phyloP scores from a whole-genome alignment of 37 sponge, comb jelly and placozoan species.

The Ephydatia muelleri region DNA sequence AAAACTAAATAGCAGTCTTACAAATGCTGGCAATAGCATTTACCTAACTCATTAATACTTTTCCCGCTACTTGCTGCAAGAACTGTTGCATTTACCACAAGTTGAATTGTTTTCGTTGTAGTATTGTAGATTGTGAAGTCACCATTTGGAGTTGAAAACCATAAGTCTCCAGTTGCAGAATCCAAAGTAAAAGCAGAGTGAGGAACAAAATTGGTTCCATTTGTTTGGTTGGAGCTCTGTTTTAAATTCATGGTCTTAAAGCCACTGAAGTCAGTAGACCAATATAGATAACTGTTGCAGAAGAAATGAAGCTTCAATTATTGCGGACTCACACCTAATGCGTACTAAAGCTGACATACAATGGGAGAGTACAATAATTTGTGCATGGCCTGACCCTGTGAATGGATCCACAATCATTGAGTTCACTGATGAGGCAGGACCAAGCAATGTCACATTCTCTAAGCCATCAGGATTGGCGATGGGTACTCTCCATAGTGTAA shows the following conservation, averaged over 20 bases:
- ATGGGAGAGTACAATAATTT: too few relatives aligned
- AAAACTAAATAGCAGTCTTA: too few relatives aligned
- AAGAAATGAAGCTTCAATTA: too few relatives aligned
- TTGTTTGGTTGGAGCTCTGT: background rate
- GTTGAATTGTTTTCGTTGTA: background rate
- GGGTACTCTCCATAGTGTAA: background rate
- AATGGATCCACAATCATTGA: slow-evolving; percentile 32
- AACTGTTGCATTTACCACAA: slow-evolving; percentile 7
- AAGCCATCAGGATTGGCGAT: background rate
- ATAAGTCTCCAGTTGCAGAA: slow-evolving; percentile 33
- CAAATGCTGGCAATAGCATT: too few relatives aligned
- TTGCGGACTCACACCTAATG: too few relatives aligned
- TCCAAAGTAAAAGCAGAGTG: slow-evolving; percentile 30
- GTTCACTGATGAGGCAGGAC: background rate
- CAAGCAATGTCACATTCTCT: background rate
- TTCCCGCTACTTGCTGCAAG: too few relatives aligned
- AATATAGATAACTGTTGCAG: slow-evolving; percentile 30
- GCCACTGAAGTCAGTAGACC: slow-evolving; percentile 10
- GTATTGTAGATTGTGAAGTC: slow-evolving; percentile 34
- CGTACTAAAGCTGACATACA: too few relatives aligned
- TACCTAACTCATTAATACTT: too few relatives aligned
- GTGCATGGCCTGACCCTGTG: slow-evolving; percentile 16
- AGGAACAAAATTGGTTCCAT: background rate
- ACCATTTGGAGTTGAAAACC: slow-evolving; percentile 40
- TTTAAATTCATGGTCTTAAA: background rate